Base-by-base conservation (phyloP, 23 tunicate genomes). In the Halocynthia roretzi region DNA sequence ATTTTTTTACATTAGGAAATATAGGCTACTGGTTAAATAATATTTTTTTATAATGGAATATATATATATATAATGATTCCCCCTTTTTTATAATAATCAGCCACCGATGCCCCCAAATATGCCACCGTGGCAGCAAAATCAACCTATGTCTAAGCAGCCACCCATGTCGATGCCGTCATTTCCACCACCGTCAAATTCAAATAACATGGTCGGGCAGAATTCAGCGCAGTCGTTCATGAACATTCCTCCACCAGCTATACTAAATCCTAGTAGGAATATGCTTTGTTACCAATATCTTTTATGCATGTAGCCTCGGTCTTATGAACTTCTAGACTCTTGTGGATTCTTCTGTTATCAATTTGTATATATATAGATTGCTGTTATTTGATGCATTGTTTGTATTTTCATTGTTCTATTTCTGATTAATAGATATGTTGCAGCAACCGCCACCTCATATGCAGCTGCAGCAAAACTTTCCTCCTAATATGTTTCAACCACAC, bases 361-460 rank as follows among this genome's bases (percentile, higher is more conserved):
- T 31, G 44, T 31, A 31, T 31, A 31, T 31, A 4, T 31, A 31
- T 31, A 31, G 44, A 31, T 31, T 4, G 44, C 44, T 31, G 44
- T 31, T 31, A 31, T 31, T 31, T 31, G 44, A 31, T 31, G 4
- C 44, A 31, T 31, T 31, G 44, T 31, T 31, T 31, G 44, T 31
- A 31, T 31, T 31, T 31, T 31, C 1, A 31, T 31, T 31, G 1
- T 0, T 31, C 4, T 31, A n/a, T 31, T 31, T 31, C 44, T 31
- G 44, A 31, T 31, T 31, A 31, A 31, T 31, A 31, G 44, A 31
- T 31, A 74, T 74, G 78, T 74, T 50, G 55, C 65, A 50, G 61
- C 82, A 78, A 58, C 82, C 82, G 0, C 88, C 88, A 12, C 87
- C 81, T 50, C 69, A 78, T 11, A 76, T 76, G 81, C 68, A 54